Evolutionary conservation across 2,113 vertebrate species (phyloP).

Genomic region (Malurus melanocephalus): DNA sequence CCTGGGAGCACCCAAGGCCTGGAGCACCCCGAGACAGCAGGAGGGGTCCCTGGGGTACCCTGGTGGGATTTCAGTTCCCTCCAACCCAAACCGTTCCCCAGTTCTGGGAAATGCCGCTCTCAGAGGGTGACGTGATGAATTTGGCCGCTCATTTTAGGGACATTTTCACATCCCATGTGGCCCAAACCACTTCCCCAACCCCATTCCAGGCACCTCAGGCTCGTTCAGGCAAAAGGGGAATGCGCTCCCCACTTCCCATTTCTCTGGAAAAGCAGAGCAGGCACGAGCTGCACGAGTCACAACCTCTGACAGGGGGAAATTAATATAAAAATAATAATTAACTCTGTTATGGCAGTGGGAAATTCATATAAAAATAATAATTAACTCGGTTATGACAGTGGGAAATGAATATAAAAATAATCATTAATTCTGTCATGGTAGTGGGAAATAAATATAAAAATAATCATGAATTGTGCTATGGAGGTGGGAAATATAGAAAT

Average conservation of each 20-base stretch:
- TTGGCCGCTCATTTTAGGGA: neutral
- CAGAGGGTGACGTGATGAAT: neutral
- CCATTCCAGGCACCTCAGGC: neutral
- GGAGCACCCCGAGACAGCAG: fast-evolving
- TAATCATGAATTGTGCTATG: fast-evolving
- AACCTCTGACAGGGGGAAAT: fast-evolving
- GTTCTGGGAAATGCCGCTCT: neutral
- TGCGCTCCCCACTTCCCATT: neutral
- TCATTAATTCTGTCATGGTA: fast-evolving
- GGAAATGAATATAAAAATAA: neutral
- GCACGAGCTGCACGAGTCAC: fast-evolving
- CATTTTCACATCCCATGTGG: neutral
- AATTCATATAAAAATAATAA: neutral
- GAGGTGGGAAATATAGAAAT: no score
- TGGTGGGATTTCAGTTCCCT: neutral
- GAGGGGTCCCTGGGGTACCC: neutral
- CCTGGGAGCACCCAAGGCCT: neutral
- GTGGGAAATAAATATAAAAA: neutral
- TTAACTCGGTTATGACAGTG: no score
- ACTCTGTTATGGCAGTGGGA: no score
- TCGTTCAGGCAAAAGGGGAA: neutral
- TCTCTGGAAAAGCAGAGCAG: neutral
- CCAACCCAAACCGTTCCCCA: neutral
- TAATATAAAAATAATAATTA: neutral
- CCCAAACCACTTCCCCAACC: neutral